Evolutionary conservation across 2,113 vertebrate genomes (phyloP).

Genomic region (Ammodramus savannarum): DNA sequence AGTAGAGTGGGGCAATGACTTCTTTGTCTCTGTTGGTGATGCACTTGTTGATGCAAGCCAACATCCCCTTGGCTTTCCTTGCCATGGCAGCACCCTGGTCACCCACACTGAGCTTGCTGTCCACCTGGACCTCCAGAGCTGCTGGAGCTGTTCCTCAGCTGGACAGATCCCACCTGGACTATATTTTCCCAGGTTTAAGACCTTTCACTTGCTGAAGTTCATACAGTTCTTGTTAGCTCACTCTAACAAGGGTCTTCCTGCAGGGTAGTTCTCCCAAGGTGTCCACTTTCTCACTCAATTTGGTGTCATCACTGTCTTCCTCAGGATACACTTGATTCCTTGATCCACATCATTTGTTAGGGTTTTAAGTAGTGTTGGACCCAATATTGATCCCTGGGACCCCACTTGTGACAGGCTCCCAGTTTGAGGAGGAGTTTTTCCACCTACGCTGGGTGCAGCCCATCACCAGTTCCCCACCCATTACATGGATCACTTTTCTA

Average conservation of each 20-base stretch:
- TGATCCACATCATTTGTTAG: background rate
- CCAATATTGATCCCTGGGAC: accelerated
- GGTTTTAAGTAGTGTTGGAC: background rate
- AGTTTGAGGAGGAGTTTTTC: background rate
- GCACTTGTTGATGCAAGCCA: background rate
- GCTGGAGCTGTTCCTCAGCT: background rate
- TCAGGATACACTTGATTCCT: background rate
- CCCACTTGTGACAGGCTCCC: background rate
- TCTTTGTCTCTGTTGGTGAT: background rate
- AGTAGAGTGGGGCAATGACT: background rate
- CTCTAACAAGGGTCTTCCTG: background rate
- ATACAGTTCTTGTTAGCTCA: background rate
- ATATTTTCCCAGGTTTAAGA: background rate
- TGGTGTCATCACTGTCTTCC: background rate
- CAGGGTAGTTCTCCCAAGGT: background rate
- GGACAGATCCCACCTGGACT: background rate
- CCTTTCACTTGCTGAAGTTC: background rate
- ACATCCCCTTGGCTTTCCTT: accelerated
- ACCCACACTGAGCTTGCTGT: background rate
- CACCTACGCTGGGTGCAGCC: background rate
- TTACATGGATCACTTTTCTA: background rate
- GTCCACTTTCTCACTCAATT: background rate
- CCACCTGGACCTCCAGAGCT: background rate
- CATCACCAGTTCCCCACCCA: background rate
- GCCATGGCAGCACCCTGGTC: background rate